Evolutionary conservation across 2,113 vertebrate species (phyloP), one percentile per base, ranked within the genome.

Genomic region (Picathartes gymnocephalus): DNA sequence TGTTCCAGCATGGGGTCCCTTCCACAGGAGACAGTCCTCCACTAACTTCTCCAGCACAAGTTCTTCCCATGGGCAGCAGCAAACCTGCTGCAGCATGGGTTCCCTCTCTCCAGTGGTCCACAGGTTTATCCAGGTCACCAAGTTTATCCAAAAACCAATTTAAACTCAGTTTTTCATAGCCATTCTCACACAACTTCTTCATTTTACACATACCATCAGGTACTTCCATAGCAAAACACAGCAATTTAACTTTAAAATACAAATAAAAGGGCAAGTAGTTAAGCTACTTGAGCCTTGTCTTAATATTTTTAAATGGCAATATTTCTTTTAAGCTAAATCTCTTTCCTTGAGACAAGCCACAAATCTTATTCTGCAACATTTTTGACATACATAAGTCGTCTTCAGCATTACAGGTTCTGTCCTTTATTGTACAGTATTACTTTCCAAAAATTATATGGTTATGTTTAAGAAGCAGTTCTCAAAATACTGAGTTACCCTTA

Each of bases 11-110:
- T 6, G 11, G 44, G 7, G 24, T n/a, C 39, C n/a, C 37, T 71
- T 37, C 45, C 37, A 45, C 50, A n/a, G 33, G 16, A 10, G 37
- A 65, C 50, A 30, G 50, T n/a, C 11, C 20, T 39, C 28, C 33
- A 18, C 11, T 24, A 21, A 22, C 8, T 51, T 8, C 37, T 71
- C 44, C 44, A 51, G 7, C 11, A 17, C 0, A 0, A 30, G 24
- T 11, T 50, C 50, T 22, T 45, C 73, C 64, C 37, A 31, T 3
- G 4, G 44, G 44, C 50, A 56, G 18, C 35, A 70, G 47, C 9
- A 68, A 91, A 68, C 18, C 13, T 74, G 27, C 15, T 48, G 19
- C 30, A 61, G 7, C 9, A 22, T 4, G 45, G 14, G 18, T 2
- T 48, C 13, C 40, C 23, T 44, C 27, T 28, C 30, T 40, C 53